Evolutionary conservation across 1,140 invertebrate species (phyloP).

Genomic region (Meloidogyne exigua): DNA sequence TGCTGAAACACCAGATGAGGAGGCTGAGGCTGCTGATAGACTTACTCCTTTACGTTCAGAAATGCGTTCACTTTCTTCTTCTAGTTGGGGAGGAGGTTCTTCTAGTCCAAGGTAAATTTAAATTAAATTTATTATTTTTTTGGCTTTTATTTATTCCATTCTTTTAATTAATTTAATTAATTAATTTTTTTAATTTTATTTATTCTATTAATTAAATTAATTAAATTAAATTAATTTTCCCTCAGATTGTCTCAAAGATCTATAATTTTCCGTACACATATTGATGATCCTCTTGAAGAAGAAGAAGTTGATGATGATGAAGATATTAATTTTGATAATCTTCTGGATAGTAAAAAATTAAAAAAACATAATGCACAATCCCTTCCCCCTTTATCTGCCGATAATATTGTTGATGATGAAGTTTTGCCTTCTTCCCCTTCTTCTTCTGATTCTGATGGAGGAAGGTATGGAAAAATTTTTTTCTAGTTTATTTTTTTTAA

Average conservation of each 20-base stretch:
- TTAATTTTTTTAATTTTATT: too few species aligned
- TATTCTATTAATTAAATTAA: too few species aligned
- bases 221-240: neutral
- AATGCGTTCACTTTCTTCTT: slow-evolving; percentile 35
- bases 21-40: slow-evolving; percentile 44
- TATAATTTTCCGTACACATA: slow-evolving; percentile 11
- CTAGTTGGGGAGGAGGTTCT: neutral
- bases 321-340: neutral
- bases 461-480: neutral
- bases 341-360: neutral
- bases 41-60: slow-evolving; percentile 52
- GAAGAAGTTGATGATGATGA: slow-evolving; percentile 30
- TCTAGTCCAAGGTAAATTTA: neutral
- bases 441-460: slow-evolving; percentile 21
- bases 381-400: neutral
- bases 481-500: too few species aligned
- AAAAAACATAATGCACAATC: neutral
- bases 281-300: slow-evolving; percentile 18
- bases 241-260: slow-evolving; percentile 16
- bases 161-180: too few species aligned
- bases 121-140: neutral
- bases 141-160: neutral
- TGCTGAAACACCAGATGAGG: slow-evolving; percentile 44
- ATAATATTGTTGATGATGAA: slow-evolving; percentile 13
- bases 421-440: slow-evolving; percentile 12